These are phyloP conservation scores for Papilio polytes DNA, from an alignment of 1,140 invertebrate species.

Conservation along the genomic window DNA sequence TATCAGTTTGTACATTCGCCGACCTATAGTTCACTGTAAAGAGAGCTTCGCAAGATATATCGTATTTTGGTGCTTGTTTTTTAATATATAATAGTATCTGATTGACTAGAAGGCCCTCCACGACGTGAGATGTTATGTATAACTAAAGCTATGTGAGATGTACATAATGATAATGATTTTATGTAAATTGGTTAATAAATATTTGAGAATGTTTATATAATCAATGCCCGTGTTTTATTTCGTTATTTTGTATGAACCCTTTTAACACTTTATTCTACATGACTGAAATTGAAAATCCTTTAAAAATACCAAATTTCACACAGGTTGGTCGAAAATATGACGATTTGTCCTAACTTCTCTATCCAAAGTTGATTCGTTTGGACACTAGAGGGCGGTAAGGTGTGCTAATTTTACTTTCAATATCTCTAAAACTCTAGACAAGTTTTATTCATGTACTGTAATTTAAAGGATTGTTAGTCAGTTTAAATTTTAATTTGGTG, in stretches of 20 bases:
- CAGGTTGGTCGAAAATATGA: too few relatives aligned
- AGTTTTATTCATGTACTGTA: too few relatives aligned
- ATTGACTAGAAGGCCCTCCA: conserved; percentile 81
- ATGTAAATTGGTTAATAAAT: conserved; percentile 84
- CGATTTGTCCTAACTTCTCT: too few relatives aligned
- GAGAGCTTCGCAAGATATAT: conserved; percentile 78
- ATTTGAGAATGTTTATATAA: conserved; percentile 84
- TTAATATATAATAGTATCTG: conserved; percentile 66
- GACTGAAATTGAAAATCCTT: not conserved
- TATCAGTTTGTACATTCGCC: conserved; percentile 30
- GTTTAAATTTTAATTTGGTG: too few relatives aligned
- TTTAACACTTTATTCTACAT: not conserved
- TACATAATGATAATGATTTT: conserved; percentile 83
- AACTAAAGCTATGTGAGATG: conserved; percentile 80
- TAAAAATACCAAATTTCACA: too few relatives aligned
- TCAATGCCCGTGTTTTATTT: conserved; percentile 70
- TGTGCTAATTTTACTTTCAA: too few relatives aligned
- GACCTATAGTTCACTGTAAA: conserved; percentile 56
- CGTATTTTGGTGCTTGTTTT: conserved; percentile 81
- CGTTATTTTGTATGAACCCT: conserved; percentile 2
- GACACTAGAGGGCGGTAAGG: too few relatives aligned
- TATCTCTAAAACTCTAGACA: too few relatives aligned
- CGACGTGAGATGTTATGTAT: conserved; percentile 76
- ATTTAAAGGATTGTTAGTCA: too few relatives aligned
- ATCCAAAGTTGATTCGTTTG: too few relatives aligned